Percentiles rank a stretch among this genome's conserved stretches.
Conservation (phyloP, 1,140 invertebrate genomes). For the Steinernema khuongi region DNA sequence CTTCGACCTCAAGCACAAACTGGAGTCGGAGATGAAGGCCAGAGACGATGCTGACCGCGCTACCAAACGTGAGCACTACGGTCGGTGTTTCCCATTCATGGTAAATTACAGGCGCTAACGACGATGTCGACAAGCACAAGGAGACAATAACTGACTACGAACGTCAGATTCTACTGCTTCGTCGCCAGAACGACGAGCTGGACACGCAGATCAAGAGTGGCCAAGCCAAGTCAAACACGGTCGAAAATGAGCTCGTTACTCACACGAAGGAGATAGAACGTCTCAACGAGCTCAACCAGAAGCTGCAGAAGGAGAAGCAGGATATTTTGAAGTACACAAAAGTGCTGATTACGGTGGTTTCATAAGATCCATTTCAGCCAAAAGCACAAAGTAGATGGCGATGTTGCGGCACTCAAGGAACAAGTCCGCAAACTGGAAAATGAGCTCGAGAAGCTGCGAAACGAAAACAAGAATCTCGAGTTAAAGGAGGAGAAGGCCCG, state of each 20-base stretch:
- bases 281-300: slow-evolving; percentile 53
- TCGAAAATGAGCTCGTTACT: slow-evolving; percentile 53
- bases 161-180: slow-evolving; percentile 49
- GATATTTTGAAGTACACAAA: slow-evolving; percentile 47
- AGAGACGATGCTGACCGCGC: slow-evolving; percentile 31
- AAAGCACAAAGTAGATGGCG: slow-evolving; percentile 52
- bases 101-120: slow-evolving; percentile 22
- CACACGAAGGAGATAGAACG: slow-evolving; percentile 48
- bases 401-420: slow-evolving; percentile 46
- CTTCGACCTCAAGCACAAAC: slow-evolving; percentile 42
- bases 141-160: slow-evolving; percentile 49
- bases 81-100: background rate
- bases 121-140: slow-evolving; percentile 55
- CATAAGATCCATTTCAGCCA: slow-evolving; percentile 42
- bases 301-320: slow-evolving; percentile 53
- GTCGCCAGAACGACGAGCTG: slow-evolving; percentile 55
- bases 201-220: slow-evolving; percentile 55
- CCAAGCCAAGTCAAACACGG: slow-evolving; percentile 45
- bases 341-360: background rate
- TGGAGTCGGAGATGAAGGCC: slow-evolving; percentile 44
- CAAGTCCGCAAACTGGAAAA: slow-evolving; percentile 55
- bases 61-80: slow-evolving; percentile 8
- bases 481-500: slow-evolving; percentile 42
- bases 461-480: slow-evolving; percentile 44
- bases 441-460: slow-evolving; percentile 51